Base-by-base conservation (phyloP, 2,888 invertebrate genomes). In the Leucoma salicis region DNA sequence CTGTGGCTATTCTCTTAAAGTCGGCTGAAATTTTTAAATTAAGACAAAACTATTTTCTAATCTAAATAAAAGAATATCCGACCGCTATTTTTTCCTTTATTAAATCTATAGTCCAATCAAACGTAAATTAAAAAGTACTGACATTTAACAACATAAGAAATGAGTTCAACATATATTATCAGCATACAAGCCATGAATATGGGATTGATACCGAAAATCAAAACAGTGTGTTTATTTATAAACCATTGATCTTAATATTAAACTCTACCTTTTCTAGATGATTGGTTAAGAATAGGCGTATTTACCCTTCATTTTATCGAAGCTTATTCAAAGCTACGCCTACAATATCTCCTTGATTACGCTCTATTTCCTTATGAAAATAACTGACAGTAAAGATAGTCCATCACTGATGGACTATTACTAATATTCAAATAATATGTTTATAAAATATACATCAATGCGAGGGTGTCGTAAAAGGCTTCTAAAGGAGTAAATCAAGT, bases 201-300 rank as follows among this genome's bases (percentile, higher is more conserved):
- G 11, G 15, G 21, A 39, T 39, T 27, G 24, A 32, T 25, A 32
- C 24, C 31, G 15, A 25, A 25, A 39, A 10, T 11, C 11, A 6
- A 18, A 18, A 12, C 38, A n/a, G 27, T 25, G 25, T 27, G 27
- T 27, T 27, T 27, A 27, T 11, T 27, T 33, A 51, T 48, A 35
- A 36, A 42, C 44, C 40, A 47, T 46, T 31, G 18, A 41, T 59
- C 29, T 55, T 21, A 37, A 47, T 45, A 57, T 24, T 8, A 34
- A 40, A 35, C 15, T 29, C 10, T 29, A 24, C 40, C 39, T 24
- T 40, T 40, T 40, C 21, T 35, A 14, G 21, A 18, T 27, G 34
- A 40, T 29, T 35, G 21, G 27, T 4, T 18, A 21, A 21, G 18
- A 40, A 40, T 40, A 31, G 34, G 2, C n/a, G 16, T 16, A 27